phyloP scores from a whole-genome alignment of 2,888 invertebrate species.

The Criorhina ranunculi region DNA sequence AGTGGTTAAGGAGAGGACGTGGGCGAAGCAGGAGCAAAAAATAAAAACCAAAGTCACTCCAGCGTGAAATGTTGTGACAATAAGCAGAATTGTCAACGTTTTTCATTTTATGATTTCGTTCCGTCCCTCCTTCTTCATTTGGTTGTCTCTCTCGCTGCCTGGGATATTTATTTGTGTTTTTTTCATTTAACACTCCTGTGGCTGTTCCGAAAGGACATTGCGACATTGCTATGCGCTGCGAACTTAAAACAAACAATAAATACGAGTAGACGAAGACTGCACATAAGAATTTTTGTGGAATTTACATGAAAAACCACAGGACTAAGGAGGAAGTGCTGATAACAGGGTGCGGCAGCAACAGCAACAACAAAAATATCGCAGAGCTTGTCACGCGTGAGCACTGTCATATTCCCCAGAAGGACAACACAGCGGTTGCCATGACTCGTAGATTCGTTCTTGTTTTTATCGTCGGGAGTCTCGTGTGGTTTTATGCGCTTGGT shows the following conservation, averaged over 20 bases:
- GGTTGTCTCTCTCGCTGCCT: slow-evolving; percentile 37
- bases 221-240: slow-evolving; percentile 45
- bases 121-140: neutral
- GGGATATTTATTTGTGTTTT: slow-evolving; percentile 62
- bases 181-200: slow-evolving; percentile 63
- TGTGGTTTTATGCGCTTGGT: neutral
- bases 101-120: slow-evolving; percentile 58
- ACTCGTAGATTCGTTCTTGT: neutral
- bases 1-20: slow-evolving; percentile 47
- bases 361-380: neutral
- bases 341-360: neutral
- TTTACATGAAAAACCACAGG: slow-evolving; percentile 43
- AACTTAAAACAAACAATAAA: slow-evolving; percentile 64
- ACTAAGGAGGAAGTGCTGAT: slow-evolving; percentile 16
- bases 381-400: slow-evolving; percentile 58
- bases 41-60: slow-evolving; percentile 63
- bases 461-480: neutral
- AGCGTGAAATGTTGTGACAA: slow-evolving; percentile 77
- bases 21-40: slow-evolving; percentile 24
- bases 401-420: slow-evolving; percentile 58
- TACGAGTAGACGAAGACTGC: slow-evolving; percentile 51
- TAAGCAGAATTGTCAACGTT: slow-evolving; percentile 77
- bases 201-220: slow-evolving; percentile 28
- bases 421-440: slow-evolving; percentile 40
- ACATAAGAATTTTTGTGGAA: slow-evolving; percentile 51